These are phyloP conservation scores for Sinelater perroti DNA, from an alignment of 2,888 invertebrate genomes.

Conservation along the genomic window DNA sequence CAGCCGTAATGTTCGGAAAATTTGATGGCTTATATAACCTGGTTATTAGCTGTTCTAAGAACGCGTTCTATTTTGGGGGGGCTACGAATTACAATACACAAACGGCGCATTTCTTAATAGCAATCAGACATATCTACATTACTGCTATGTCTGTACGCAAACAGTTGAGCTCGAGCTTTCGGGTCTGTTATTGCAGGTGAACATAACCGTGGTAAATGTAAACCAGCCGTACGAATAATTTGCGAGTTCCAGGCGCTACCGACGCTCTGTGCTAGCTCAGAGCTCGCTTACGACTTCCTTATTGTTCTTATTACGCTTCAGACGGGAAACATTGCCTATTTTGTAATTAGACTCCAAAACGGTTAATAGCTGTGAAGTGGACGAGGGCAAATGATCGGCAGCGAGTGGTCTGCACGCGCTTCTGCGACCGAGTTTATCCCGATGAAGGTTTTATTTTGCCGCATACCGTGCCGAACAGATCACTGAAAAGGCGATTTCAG, in stretches of 20 bases:
- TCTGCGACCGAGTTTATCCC: background rate
- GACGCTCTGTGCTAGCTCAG: background rate
- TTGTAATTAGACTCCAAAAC: slow-evolving; percentile 5
- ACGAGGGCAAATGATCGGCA: too few relatives aligned
- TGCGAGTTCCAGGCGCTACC: background rate
- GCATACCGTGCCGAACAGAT: background rate
- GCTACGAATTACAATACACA: background rate
- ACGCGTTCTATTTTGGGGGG: too few relatives aligned
- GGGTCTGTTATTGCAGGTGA: slow-evolving; percentile 13
- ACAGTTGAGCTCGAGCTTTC: too few relatives aligned
- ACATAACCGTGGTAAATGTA: background rate
- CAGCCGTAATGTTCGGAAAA: background rate
- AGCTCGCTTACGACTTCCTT: slow-evolving; percentile 5
- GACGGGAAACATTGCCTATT: background rate
- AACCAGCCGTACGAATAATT: slow-evolving; percentile 2
- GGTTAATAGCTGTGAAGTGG: slow-evolving; percentile 5
- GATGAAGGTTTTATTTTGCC: slow-evolving; percentile 2
- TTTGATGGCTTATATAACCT: background rate
- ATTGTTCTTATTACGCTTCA: background rate
- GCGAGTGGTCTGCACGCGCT: slow-evolving; percentile 1
- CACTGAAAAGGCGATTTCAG: slow-evolving; percentile 11
- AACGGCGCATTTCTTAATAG: background rate
- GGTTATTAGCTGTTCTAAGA: background rate
- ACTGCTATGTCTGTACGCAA: too few relatives aligned
- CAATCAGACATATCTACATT: too few relatives aligned